Conservation (phyloP, 2,888 invertebrate genomes). For the Nephrotoma flavescens region DNA sequence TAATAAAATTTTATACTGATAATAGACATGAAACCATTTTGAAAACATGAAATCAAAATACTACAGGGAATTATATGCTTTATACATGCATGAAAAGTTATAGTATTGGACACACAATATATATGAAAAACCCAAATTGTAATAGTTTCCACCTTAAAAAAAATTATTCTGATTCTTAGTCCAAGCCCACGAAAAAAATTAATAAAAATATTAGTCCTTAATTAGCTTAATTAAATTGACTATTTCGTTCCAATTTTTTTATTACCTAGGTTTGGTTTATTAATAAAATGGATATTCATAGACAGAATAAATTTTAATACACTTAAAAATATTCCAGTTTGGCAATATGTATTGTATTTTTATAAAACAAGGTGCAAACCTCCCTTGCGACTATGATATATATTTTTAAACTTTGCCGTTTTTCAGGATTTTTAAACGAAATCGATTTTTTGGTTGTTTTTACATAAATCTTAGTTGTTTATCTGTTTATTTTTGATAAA, state of each 20-base stretch:
- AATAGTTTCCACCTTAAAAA: not conserved
- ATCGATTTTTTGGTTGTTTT: too few species aligned
- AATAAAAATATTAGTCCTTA: not conserved
- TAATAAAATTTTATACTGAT: not conserved
- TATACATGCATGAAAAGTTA: not conserved
- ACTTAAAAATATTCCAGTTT: not conserved
- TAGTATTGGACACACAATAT: not conserved
- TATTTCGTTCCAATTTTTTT: not conserved
- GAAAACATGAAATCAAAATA: not conserved
- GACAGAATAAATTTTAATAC: not conserved
- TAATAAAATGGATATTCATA: not conserved
- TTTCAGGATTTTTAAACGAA: too few species aligned
- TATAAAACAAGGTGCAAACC: not conserved
- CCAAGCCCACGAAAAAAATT: not conserved
- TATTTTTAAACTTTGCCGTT: too few species aligned
- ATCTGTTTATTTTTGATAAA: too few species aligned
- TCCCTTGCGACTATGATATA: too few species aligned
- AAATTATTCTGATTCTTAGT: not conserved
- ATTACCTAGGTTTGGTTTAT: not conserved
- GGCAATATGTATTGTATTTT: not conserved
- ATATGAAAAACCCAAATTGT: not conserved
- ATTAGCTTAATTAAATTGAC: not conserved
- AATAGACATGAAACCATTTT: not conserved
- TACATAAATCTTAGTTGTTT: too few species aligned
- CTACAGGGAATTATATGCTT: not conserved